Conservation (phyloP, 2,113 vertebrate species). For the Urocynchramus pylzowi region DNA sequence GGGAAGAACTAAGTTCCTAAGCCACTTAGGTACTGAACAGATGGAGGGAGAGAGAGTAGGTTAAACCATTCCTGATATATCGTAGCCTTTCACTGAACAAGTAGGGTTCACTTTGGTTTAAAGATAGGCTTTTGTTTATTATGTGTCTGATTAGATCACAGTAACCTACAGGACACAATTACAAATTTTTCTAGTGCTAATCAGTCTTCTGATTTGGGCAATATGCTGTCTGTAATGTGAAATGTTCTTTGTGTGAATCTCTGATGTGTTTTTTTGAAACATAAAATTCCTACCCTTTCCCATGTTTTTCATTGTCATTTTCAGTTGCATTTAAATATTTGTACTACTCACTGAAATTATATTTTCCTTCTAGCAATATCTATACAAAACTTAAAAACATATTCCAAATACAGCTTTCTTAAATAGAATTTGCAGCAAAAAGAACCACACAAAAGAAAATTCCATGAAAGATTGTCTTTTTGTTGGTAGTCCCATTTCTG, state of each 20-base stretch:
- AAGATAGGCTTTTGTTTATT: neutral
- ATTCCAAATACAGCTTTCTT: neutral
- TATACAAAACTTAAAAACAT: neutral
- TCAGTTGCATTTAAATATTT: neutral
- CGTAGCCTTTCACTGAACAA: neutral
- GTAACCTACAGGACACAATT: neutral
- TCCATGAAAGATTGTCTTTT: neutral
- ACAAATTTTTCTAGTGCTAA: neutral
- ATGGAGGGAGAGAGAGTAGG: neutral
- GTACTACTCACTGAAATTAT: neutral
- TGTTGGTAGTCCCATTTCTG: neutral
- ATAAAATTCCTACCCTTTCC: accelerated
- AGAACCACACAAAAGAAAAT: neutral
- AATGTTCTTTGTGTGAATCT: neutral
- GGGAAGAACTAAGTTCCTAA: conserved; percentile 22
- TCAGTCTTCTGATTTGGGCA: neutral
- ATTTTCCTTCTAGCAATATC: neutral
- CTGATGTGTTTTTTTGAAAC: neutral
- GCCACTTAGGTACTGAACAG: conserved; percentile 31
- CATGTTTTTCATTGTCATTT: neutral
- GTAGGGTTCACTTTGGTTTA: neutral
- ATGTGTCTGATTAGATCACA: neutral
- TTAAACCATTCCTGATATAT: conserved; percentile 22
- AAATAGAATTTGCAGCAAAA: neutral
- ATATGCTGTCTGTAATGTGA: neutral